Base-by-base conservation (phyloP, 1,140 invertebrate genomes). In the Globodera rostochiensis region DNA sequence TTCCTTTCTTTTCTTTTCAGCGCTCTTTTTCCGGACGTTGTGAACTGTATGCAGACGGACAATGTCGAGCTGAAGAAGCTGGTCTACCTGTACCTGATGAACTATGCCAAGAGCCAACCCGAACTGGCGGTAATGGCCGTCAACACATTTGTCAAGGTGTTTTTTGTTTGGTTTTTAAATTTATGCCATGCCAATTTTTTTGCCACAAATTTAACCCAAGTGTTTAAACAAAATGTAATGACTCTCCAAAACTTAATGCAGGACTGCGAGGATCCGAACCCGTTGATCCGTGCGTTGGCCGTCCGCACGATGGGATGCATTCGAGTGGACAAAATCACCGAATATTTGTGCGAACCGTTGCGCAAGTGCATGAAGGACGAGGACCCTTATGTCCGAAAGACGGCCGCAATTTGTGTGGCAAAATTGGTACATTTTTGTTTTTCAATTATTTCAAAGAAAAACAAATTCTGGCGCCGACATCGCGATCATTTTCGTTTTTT, bases 51-150 rank as follows among this genome's bases (percentile, higher is more conserved):
- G 97, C 98, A 99, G 91, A 99, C 98, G 9, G 98, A 99, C 90
- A 99, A 99, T 91, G 92, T 99, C 90, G 98, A 99, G 91, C 91
- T 99, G 84, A 99, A 99, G 92, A 99, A 99, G 89, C 92, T 99
- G 64, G 98, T 99, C 0, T 99, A 99, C 90, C 92, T 99, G 25
- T 99, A 99, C 90, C 91, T 99, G 78, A 99, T 99, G 98, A 99
- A 99, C 91, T 99, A 99, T 92, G 98, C 98, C 74, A 99, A 99
- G 91, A 98, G 95, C 86, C 98, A 99, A 91, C 98, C 98, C 11
- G 98, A 99, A 90, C 97, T 98, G 95, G 97, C 98, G 75, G 99
- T 99, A 80, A 98, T 99, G 96, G 98, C 98, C 60, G 98, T 99
- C 50, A 99, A 99, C 92, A 99, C 98, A 45, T 99, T 99, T 93